Percentiles rank a stretch among this genome's conserved stretches.
Conservation (phyloP, 2,797 vertebrate genomes). For the Pseudochirops cupreus region DNA sequence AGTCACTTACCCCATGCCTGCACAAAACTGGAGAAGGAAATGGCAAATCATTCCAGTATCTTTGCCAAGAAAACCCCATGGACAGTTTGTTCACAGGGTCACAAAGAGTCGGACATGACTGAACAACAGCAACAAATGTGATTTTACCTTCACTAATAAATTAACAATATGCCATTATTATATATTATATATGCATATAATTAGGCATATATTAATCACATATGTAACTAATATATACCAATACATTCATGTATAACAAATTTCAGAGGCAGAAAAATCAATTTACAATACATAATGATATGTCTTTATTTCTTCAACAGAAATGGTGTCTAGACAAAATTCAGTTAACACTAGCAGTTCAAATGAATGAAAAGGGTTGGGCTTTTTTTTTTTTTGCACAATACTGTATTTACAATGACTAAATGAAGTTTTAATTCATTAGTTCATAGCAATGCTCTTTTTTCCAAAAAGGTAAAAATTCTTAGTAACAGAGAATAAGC, state of each 20-base stretch:
- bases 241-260: not conserved
- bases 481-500: conserved; percentile 99
- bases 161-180: not conserved
- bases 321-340: conserved; percentile 99
- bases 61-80: not conserved
- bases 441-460: conserved; percentile 94
- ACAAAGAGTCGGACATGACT: not conserved
- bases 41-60: not conserved
- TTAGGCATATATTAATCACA: too few relatives aligned
- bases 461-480: conserved; percentile 94
- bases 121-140: not conserved
- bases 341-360: conserved; percentile 99
- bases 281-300: conserved; percentile 93
- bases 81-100: not conserved
- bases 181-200: too few relatives aligned
- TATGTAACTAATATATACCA: not conserved
- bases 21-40: not conserved
- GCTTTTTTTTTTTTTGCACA: conserved; percentile 91
- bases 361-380: conserved; percentile 94
- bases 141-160: not conserved
- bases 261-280: conserved; percentile 64
- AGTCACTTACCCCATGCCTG: not conserved
- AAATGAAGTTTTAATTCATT: conserved; percentile 96
- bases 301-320: conserved; percentile 99
- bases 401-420: conserved; percentile 99